Conservation (phyloP, 2,113 vertebrate species). For the Salvator merianae region DNA sequence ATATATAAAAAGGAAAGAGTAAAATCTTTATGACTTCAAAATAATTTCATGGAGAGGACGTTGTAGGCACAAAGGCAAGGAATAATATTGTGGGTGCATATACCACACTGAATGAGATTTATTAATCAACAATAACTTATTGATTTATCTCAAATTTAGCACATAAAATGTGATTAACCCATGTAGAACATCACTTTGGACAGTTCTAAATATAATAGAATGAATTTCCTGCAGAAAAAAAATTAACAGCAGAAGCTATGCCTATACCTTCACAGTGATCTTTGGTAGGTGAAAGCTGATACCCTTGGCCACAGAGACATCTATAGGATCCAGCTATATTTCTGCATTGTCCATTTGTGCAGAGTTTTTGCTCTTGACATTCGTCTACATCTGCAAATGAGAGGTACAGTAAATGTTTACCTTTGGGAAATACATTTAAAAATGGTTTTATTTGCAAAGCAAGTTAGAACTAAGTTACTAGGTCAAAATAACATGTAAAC, state of each 20-base stretch:
- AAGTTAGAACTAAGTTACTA: not conserved
- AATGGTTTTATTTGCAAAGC: not conserved
- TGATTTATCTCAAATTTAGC: too few species aligned
- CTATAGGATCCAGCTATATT: conserved; percentile 92
- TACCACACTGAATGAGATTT: too few species aligned
- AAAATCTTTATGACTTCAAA: too few species aligned
- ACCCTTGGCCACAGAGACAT: conserved; percentile 87
- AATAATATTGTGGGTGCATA: too few species aligned
- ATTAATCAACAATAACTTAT: too few species aligned
- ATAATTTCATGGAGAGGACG: too few species aligned
- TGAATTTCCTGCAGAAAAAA: not conserved
- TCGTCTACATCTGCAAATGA: conserved; percentile 86
- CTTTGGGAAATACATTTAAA: conserved; percentile 12
- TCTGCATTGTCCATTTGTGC: conserved; percentile 85
- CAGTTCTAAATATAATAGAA: too few species aligned
- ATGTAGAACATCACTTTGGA: too few species aligned
- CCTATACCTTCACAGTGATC: conserved; percentile 90
- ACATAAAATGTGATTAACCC: too few species aligned
- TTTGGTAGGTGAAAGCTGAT: conserved; percentile 75
- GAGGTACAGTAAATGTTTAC: not conserved
- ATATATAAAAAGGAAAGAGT: too few species aligned
- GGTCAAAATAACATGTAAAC: not conserved
- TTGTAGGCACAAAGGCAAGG: too few species aligned
- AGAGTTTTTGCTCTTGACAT: conserved; percentile 84
- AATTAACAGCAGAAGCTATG: not conserved